These are phyloP conservation scores for Falco concolor DNA, from an alignment of 2,797 vertebrate species.

Conservation along the genomic window DNA sequence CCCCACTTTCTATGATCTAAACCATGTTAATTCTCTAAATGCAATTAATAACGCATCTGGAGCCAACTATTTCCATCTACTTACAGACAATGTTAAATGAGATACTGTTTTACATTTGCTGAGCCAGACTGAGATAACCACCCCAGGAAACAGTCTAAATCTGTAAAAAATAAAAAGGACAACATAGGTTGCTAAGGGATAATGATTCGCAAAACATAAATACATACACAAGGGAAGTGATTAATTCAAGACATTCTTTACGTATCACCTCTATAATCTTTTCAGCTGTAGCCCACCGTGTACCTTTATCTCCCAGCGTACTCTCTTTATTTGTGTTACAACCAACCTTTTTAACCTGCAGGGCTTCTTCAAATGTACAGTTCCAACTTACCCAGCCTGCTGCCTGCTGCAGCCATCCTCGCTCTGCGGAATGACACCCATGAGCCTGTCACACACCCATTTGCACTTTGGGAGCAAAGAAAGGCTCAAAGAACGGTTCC, in stretches of 20 bases:
- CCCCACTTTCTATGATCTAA: constrained; percentile 12
- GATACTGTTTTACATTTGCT: constrained; percentile 19
- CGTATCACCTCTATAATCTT: background rate
- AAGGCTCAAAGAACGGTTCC: background rate
- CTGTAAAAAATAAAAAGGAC: background rate
- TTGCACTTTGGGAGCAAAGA: background rate
- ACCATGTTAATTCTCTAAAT: background rate
- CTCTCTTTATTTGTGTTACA: background rate
- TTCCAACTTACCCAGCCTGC: background rate
- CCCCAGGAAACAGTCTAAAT: background rate
- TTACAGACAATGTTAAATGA: background rate
- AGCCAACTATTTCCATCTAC: background rate
- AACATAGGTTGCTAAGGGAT: background rate
- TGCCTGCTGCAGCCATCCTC: background rate
- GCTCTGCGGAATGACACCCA: background rate
- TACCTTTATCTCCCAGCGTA: background rate
- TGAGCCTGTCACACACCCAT: fast-evolving
- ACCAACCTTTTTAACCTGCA: background rate
- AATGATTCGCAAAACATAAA: constrained; percentile 1
- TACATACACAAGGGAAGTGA: background rate
- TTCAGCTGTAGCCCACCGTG: background rate
- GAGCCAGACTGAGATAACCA: constrained; percentile 1
- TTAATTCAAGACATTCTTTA: constrained; percentile 37
- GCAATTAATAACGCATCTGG: background rate
- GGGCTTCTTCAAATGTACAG: background rate